phyloP scores from a whole-genome alignment of 2,888 invertebrate species.

The Heteromurus nitidus region DNA sequence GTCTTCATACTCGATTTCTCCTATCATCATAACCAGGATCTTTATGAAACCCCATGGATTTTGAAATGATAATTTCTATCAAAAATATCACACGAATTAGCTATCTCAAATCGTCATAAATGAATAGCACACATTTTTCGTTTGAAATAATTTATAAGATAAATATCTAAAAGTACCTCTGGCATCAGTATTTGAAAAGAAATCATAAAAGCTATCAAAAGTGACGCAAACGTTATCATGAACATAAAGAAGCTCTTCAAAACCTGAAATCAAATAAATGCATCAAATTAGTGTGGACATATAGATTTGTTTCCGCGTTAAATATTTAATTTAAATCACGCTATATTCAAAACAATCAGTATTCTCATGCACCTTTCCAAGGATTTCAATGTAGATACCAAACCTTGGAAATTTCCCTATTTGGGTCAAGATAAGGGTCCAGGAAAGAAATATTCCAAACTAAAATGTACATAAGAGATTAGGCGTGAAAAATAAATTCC shows the following conservation, averaged over 20 bases:
- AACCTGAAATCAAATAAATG: conserved; percentile 50
- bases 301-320: neutral
- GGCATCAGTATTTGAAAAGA: conserved; percentile 69
- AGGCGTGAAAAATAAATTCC: neutral
- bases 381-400: conserved; percentile 65
- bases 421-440: conserved; percentile 65
- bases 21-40: conserved; percentile 70
- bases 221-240: conserved; percentile 65
- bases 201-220: conserved; percentile 63
- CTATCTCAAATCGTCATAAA: too few species aligned
- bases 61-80: too few species aligned
- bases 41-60: conserved; percentile 67
- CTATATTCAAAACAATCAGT: neutral
- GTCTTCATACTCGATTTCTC: conserved; percentile 69
- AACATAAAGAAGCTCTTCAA: conserved; percentile 63
- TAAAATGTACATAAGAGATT: conserved; percentile 17
- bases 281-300: neutral
- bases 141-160: too few species aligned
- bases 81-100: too few species aligned
- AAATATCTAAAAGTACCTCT: too few species aligned
- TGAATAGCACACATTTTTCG: too few species aligned
- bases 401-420: conserved; percentile 64
- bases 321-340: neutral
- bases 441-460: conserved; percentile 67
- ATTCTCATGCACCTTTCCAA: conserved; percentile 57